phyloP scores from a whole-genome alignment of 2,888 invertebrate species.

The Thymelicus sylvestris region DNA sequence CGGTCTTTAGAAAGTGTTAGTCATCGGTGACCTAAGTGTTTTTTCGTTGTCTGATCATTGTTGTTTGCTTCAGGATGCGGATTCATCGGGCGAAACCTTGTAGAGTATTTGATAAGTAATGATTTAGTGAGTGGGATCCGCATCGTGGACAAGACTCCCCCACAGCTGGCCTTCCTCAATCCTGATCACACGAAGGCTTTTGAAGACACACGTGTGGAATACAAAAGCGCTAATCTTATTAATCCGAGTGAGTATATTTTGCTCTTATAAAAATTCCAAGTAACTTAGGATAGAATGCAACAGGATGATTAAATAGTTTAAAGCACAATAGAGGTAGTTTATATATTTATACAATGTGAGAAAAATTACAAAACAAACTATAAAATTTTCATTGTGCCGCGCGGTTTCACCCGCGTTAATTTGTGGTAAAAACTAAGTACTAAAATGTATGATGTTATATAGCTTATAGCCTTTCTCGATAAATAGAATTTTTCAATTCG shows the following conservation, averaged over 20 bases:
- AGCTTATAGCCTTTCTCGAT: no score
- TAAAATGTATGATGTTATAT: no score
- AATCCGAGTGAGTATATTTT: constrained; percentile 88
- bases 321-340: no score
- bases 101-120: constrained; percentile 91
- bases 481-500: no score
- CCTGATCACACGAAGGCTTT: constrained; percentile 89
- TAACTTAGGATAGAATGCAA: background rate
- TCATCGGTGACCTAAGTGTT: constrained; percentile 64
- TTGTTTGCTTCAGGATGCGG: constrained; percentile 90
- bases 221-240: constrained; percentile 96
- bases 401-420: no score
- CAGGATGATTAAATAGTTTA: no score
- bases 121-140: constrained; percentile 90
- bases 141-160: constrained; percentile 96
- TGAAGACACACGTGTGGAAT: constrained; percentile 91
- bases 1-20: constrained; percentile 72
- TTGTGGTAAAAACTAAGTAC: no score
- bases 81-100: constrained; percentile 95
- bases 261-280: background rate
- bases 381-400: no score
- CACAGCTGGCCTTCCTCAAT: constrained; percentile 96
- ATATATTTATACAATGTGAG: no score
- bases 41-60: constrained; percentile 53
- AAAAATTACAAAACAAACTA: no score